phyloP scores from a whole-genome alignment of 92 coral and sea anemone genomes.

The Galaxea fascicularis region DNA sequence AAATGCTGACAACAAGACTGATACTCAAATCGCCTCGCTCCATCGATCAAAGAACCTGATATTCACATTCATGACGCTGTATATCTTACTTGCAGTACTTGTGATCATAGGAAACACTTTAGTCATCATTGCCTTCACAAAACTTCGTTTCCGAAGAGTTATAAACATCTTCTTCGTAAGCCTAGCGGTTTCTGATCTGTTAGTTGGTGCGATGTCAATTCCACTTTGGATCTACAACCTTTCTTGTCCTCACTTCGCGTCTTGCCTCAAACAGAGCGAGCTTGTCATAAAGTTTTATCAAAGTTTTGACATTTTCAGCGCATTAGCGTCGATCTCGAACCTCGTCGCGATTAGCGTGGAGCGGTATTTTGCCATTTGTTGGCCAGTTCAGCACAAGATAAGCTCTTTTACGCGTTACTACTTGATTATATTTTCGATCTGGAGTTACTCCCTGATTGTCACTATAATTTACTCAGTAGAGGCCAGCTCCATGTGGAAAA shows the following conservation, averaged over 20 bases:
- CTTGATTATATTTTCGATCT: conserved; percentile 56
- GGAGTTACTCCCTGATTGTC: conserved; percentile 66
- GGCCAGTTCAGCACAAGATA: conserved; percentile 45
- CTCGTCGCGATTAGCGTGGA: conserved; percentile 81
- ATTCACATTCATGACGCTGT: conserved; percentile 57
- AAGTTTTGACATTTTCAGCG: conserved; percentile 78
- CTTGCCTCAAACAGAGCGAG: conserved; percentile 17
- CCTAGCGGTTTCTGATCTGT: conserved; percentile 76
- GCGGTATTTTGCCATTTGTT: conserved; percentile 63
- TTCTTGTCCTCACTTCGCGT: conserved; percentile 58
- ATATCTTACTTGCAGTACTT: conserved; percentile 56
- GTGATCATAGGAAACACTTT: conserved; percentile 71
- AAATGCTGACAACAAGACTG: conserved; percentile 3
- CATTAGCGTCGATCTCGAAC: conserved; percentile 81
- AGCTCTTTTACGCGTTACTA: conserved; percentile 54
- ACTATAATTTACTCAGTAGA: conserved; percentile 49
- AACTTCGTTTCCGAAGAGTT: conserved; percentile 57
- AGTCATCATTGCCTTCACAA: conserved; percentile 67
- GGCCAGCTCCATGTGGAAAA: conserved; percentile 28
- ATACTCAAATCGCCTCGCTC: background rate
- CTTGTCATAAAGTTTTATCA: conserved; percentile 29
- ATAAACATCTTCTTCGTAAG: conserved; percentile 81
- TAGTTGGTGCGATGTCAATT: conserved; percentile 80
- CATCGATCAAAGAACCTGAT: conserved; percentile 65
- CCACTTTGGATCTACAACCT: conserved; percentile 77